Evolutionary conservation across 1,140 invertebrate species (phyloP).

Genomic region (Euwallacea similis): DNA sequence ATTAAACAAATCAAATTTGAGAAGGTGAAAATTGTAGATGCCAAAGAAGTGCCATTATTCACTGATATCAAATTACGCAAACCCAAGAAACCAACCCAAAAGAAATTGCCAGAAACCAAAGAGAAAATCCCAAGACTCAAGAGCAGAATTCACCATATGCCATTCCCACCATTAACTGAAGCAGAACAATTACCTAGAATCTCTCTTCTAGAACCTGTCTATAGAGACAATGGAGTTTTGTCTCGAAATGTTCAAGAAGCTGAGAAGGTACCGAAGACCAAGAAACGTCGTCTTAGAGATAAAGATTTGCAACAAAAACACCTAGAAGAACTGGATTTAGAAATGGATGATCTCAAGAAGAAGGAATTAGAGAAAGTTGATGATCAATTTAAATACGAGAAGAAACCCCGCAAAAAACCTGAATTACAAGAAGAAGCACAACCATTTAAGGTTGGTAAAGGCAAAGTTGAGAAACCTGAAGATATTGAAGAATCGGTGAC

Average conservation of each 20-base stretch:
- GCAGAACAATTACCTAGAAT: conserved; percentile 58
- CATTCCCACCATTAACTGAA: conserved; percentile 62
- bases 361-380: conserved; percentile 54
- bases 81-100: conserved; percentile 45
- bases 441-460: conserved; percentile 57
- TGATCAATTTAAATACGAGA: conserved; percentile 47
- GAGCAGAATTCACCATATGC: conserved; percentile 63
- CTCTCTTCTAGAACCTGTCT: conserved; percentile 59
- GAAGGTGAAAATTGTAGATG: conserved; percentile 65
- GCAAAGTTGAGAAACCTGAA: conserved; percentile 54
- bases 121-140: conserved; percentile 65
- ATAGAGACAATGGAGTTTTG: conserved; percentile 64
- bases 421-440: conserved; percentile 52
- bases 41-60: conserved; percentile 68
- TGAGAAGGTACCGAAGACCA: conserved; percentile 62
- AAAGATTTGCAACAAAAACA: conserved; percentile 72
- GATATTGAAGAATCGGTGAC: conserved; percentile 42
- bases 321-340: conserved; percentile 69
- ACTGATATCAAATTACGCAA: conserved; percentile 49
- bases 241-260: conserved; percentile 74
- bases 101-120: conserved; percentile 48
- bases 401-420: conserved; percentile 48
- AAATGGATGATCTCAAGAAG: conserved; percentile 59
- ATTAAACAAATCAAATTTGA: conserved; percentile 62
- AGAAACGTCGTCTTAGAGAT: conserved; percentile 53